Evolutionary conservation across 1,140 invertebrate genomes (phyloP), one percentile per base, ranked within the genome.

Genomic region (Sinonovacula constricta): DNA sequence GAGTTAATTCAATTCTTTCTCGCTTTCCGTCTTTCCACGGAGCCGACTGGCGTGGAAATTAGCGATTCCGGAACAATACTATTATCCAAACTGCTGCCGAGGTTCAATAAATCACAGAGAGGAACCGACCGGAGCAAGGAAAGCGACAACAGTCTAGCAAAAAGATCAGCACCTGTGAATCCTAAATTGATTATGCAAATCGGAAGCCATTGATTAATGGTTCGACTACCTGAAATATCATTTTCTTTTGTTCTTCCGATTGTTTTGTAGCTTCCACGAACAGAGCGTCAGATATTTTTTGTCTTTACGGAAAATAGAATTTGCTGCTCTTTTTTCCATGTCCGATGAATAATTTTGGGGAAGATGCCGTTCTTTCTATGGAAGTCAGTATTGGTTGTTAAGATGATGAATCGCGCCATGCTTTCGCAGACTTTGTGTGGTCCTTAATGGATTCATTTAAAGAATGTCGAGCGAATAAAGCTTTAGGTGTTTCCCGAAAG

Each of bases 121-220:
- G 36, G 63, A 63, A 67, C 72, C 54, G 53, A 39, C 49, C 56
- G 15, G 5, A 30, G 26, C 34, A n/a, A 7, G 22, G 24, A 45
- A 67, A 76, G 66, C 72, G 49, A 76, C 67, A 1, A 15, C 18
- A 66, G 45, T 39, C 26, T 53, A 62, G 31, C 22, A 53, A 30
- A 2, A 62, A 66, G 63, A 57, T 76, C 31, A 33, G 12, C 72
- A 76, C 72, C 72, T 66, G 72, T 66, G 54, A 33, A 39, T 22
- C 59, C 33, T 33, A 67, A 76, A 76, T 63, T 76, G 67, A 76
- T 76, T 76, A 76, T 76, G 72, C 72, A 76, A 56, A 76, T 76
- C 57, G 39, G 24, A 1, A 26, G 15, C n/a, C 14, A 33, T 51
- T 76, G 72, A 76, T 76, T 66, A 39, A 76, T 76, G 63, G 28